Conservation (phyloP, 2,888 invertebrate genomes). For the Eledona agricola region DNA sequence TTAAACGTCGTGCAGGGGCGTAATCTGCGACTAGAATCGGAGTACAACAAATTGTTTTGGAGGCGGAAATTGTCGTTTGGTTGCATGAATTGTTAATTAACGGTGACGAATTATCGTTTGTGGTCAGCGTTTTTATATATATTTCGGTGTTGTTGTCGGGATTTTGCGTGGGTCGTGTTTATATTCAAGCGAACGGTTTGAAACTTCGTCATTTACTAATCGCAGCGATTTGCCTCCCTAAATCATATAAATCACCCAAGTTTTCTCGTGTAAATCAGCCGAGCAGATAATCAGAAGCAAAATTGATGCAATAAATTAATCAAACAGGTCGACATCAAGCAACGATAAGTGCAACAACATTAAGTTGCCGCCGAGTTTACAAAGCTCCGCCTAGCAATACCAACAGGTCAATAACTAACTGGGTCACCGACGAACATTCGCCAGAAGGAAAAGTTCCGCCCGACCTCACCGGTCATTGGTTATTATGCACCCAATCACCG, state of each 20-base stretch:
- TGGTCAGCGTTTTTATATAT: no score
- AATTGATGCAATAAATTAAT: conserved; percentile 31
- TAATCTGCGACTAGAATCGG: conserved; percentile 38
- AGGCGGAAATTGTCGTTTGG: conserved; percentile 8
- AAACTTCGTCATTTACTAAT: no score
- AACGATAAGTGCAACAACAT: conserved; percentile 28
- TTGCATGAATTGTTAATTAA: not conserved
- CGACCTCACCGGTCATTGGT: conserved; percentile 55
- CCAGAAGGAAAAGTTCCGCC: conserved; percentile 53
- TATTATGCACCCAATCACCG: conserved; percentile 56
- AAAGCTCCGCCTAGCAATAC: conserved; percentile 54
- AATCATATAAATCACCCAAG: conserved; percentile 17
- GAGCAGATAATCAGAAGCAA: conserved; percentile 23
- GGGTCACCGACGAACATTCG: conserved; percentile 59
- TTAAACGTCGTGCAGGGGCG: conserved; percentile 12
- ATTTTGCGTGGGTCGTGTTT: no score
- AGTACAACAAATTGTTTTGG: conserved; percentile 7
- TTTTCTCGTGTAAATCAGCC: conserved; percentile 15
- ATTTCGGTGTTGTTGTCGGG: no score
- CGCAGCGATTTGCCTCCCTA: conserved; percentile 7
- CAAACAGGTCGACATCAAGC: conserved; percentile 10
- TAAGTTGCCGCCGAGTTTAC: conserved; percentile 28
- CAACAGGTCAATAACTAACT: conserved; percentile 59
- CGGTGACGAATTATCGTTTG: not conserved
- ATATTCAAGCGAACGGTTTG: no score